Base-by-base conservation (phyloP, 2,888 invertebrate genomes). In the Acleris emargana region DNA sequence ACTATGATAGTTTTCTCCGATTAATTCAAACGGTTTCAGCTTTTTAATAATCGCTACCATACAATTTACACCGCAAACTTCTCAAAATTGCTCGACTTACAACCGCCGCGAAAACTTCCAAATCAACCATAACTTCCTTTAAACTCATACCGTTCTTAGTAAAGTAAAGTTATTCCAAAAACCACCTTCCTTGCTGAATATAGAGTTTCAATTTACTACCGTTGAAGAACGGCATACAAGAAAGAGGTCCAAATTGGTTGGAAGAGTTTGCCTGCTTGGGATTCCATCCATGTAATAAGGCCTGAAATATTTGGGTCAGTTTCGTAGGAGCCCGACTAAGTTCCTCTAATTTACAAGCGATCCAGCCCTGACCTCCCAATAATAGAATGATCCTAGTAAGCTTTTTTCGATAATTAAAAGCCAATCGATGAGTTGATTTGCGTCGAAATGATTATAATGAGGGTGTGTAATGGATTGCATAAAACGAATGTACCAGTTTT, bases 271-370 rank as follows among this genome's bases (percentile, higher is more conserved):
- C 68, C 70, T 73, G 68, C 67, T 72, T 69, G 70, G 71, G 71
- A 71, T 72, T 73, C 70, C 69, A 69, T 67, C 69, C 73, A 64
- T 70, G 72, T 72, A 73, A 73, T 75, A 73, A 72, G 69, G 80
- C 75, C 75, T 73, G 75, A 77, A 77, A 79, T 81, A 81, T 82
- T 76, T 79, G 74, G 79, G 82, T 80, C 72, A 71, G 73, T 71
- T 73, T 69, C 76, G 76, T 74, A 76, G 74, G 79, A 79, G 64
- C 51, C 61, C 50, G 60, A 72, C 70, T 73, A 76, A 68, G 71
- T 64, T 73, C 74, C 69, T 72, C 69, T 76, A 75, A 77, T 78
- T 75, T 75, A 76, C 72, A 75, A 75, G 71, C 72, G 75, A 71
- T 76, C 72, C 71, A 72, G 68, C 67, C 69, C 16, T 66, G 57